Conservation (phyloP, 2,888 invertebrate genomes). For the Meandrusa payeni region DNA sequence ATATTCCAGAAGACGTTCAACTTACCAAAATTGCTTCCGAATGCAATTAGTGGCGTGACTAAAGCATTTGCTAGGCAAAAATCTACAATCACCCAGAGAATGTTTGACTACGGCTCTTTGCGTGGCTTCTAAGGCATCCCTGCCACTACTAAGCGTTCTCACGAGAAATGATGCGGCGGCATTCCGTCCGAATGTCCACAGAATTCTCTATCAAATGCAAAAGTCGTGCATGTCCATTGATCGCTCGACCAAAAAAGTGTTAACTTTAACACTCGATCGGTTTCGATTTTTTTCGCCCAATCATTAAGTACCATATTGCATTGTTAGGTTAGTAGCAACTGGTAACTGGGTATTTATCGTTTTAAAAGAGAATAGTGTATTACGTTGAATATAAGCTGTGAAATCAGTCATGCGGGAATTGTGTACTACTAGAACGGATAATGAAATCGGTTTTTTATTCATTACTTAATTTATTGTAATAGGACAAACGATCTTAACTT, state of each 20-base stretch:
- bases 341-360: conserved; percentile 7
- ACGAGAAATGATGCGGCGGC: conserved; percentile 71
- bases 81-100: conserved; percentile 64
- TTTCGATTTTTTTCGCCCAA: conserved; percentile 52
- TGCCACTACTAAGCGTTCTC: conserved; percentile 58
- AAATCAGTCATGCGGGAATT: conserved; percentile 6
- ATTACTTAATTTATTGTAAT: too few species aligned
- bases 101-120: conserved; percentile 63
- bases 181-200: conserved; percentile 64
- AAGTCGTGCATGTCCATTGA: conserved; percentile 76
- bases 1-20: conserved; percentile 39
- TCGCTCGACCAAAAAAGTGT: conserved; percentile 63
- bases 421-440: background rate
- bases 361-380: conserved; percentile 16
- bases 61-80: conserved; percentile 75
- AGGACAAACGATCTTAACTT: too few species aligned
- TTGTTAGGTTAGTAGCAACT: conserved; percentile 13
- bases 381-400: conserved; percentile 25
- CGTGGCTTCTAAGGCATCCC: conserved; percentile 33
- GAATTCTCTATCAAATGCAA: conserved; percentile 66
- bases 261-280: conserved; percentile 51
- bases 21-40: conserved; percentile 61
- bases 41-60: conserved; percentile 64
- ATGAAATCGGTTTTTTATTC: too few species aligned
- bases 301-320: conserved; percentile 40